These are phyloP conservation scores for Acanthosoma haemorrhoidale DNA, from an alignment of 2,888 invertebrate genomes.

Conservation along the genomic window DNA sequence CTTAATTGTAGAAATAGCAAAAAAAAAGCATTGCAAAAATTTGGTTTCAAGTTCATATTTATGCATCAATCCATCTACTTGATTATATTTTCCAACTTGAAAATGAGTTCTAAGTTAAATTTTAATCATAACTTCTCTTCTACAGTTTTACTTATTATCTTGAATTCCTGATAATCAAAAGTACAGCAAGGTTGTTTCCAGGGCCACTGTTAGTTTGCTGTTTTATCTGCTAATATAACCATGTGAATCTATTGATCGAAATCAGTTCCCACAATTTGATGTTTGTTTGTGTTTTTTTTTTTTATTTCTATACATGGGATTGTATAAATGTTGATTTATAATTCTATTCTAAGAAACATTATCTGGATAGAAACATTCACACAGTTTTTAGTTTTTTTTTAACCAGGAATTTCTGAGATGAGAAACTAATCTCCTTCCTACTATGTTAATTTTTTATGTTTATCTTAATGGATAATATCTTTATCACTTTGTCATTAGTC, in stretches of 20 bases:
- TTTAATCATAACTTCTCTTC: no score
- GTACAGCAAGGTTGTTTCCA: not conserved
- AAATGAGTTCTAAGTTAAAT: no score
- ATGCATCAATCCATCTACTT: no score
- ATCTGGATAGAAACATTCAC: not conserved
- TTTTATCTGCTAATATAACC: not conserved
- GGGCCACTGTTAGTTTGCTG: not conserved
- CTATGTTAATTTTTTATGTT: not conserved
- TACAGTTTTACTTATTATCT: no score
- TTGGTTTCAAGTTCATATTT: no score
- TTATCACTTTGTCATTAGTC: no score
- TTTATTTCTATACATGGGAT: not conserved
- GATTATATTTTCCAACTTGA: no score
- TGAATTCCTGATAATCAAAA: no score
- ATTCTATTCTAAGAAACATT: not conserved
- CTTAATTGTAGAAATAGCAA: no score
- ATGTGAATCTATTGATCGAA: not conserved
- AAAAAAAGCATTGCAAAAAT: no score
- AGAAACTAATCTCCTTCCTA: not conserved
- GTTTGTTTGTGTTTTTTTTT: no score
- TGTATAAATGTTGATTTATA: not conserved
- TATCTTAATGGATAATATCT: not conserved
- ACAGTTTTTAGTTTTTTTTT: not conserved
- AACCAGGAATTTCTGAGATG: not conserved
- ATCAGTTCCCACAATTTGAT: not conserved